Evolutionary conservation across 2,113 vertebrate species (phyloP).

Genomic region (Nematolebias whitei): DNA sequence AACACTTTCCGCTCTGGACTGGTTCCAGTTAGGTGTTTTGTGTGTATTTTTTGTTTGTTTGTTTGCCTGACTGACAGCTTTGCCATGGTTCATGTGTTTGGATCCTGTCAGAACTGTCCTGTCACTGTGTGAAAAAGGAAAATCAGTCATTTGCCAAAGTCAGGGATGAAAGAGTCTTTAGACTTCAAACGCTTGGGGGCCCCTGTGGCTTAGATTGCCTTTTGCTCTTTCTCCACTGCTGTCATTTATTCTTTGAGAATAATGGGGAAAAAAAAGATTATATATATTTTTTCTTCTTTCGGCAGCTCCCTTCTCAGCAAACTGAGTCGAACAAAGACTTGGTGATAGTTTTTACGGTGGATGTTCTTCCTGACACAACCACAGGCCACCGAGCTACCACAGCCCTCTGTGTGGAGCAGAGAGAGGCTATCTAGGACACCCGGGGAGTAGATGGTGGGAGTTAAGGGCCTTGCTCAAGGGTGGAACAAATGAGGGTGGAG

Average conservation of each 20-base stretch:
- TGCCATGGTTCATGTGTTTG: slow-evolving; percentile 76
- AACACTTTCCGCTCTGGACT: slow-evolving; percentile 34
- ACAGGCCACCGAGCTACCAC: no score
- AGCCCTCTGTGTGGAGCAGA: no score
- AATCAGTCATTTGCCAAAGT: slow-evolving; percentile 73
- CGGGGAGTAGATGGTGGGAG: no score
- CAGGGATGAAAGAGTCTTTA: slow-evolving; percentile 78
- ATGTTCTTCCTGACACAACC: no score
- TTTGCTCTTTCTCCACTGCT: slow-evolving; percentile 58
- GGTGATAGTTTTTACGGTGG: no score
- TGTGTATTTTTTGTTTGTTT: slow-evolving; percentile 34
- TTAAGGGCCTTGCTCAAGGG: no score
- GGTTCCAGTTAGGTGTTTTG: slow-evolving; percentile 23
- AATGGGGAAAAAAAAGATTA: no score
- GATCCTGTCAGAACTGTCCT: slow-evolving; percentile 76
- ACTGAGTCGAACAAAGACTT: no score
- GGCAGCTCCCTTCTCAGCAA: no score
- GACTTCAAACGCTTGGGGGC: slow-evolving; percentile 77
- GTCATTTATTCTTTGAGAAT: slow-evolving; percentile 61
- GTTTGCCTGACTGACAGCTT: slow-evolving; percentile 73
- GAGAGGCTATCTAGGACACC: no score
- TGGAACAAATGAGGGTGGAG: no score
- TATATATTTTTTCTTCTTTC: no score
- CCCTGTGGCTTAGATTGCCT: slow-evolving; percentile 74
- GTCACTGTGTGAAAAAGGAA: slow-evolving; percentile 64